Evolutionary conservation across 2,797 vertebrate genomes (phyloP).

Genomic region (Spinus pinus): DNA sequence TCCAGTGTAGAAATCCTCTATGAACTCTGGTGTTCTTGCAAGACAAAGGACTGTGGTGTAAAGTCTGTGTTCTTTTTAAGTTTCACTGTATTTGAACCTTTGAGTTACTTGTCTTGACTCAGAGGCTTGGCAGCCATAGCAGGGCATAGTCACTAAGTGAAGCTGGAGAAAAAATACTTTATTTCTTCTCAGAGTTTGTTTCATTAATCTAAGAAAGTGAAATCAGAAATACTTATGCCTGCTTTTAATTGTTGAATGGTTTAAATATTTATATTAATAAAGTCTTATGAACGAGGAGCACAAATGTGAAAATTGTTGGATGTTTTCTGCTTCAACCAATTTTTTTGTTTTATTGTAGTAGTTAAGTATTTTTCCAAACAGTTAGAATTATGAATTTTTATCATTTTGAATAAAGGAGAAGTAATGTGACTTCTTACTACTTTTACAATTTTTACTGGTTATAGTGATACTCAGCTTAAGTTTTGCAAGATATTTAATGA

Average conservation of each 20-base stretch:
- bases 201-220: not conserved
- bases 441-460: not conserved
- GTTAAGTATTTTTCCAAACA: not conserved
- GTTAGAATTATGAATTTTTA: not conserved
- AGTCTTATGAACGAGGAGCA: not conserved
- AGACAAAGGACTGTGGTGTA: not conserved
- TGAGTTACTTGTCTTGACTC: not conserved
- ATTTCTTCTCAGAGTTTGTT: not conserved
- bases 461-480: not conserved
- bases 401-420: not conserved
- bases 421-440: not conserved
- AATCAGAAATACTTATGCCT: not conserved
- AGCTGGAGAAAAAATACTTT: not conserved
- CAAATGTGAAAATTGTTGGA: not conserved
- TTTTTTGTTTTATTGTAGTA: not conserved
- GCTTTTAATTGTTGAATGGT: not conserved
- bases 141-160: not conserved
- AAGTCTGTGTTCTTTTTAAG: not conserved
- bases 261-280: not conserved
- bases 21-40: not conserved
- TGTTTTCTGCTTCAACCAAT: not conserved
- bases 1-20: not conserved
- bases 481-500: not conserved
- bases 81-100: not conserved
- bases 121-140: not conserved